A percentile compares a stretch with the other conserved stretches of the same genome.
These are phyloP conservation scores for Tor tambroides DNA, from an alignment of 2,113 vertebrate genomes.

Conservation along the genomic window DNA sequence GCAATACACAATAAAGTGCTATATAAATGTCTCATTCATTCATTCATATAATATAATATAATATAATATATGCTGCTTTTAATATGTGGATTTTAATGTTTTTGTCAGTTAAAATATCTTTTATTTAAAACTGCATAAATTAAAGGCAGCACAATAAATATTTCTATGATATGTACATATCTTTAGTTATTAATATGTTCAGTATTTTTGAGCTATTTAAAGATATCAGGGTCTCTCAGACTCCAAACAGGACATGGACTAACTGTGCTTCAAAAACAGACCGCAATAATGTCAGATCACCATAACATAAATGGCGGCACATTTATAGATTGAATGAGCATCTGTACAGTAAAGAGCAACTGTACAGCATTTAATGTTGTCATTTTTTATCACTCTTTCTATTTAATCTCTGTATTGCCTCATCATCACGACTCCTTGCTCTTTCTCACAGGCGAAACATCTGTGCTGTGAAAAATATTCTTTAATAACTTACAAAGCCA, in stretches of 20 bases:
- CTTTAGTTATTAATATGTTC: background rate
- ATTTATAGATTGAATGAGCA: background rate
- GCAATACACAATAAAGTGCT: too few species aligned
- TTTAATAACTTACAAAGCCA: constrained; percentile 42
- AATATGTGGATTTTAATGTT: too few species aligned
- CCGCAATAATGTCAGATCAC: background rate
- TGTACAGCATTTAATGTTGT: background rate
- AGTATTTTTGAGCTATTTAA: background rate
- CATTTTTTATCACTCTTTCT: background rate
- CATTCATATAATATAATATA: background rate
- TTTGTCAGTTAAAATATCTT: too few species aligned
- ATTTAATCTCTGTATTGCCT: background rate
- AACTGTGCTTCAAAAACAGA: background rate
- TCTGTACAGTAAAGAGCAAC: background rate
- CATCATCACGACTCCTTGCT: background rate
- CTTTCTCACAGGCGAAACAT: constrained; percentile 27
- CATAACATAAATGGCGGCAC: background rate
- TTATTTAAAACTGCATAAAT: too few species aligned
- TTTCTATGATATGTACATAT: background rate
- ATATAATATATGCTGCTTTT: background rate
- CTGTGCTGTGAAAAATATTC: constrained; percentile 53
- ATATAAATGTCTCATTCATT: too few species aligned
- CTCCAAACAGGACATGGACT: too few species aligned
- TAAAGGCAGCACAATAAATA: too few species aligned
- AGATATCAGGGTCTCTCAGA: too few species aligned